A percentile compares a stretch with the other conserved stretches of the same genome.
These are phyloP conservation scores for Scrobipalpa atriplicella DNA, from an alignment of 2,888 invertebrate species.

Conservation along the genomic window DNA sequence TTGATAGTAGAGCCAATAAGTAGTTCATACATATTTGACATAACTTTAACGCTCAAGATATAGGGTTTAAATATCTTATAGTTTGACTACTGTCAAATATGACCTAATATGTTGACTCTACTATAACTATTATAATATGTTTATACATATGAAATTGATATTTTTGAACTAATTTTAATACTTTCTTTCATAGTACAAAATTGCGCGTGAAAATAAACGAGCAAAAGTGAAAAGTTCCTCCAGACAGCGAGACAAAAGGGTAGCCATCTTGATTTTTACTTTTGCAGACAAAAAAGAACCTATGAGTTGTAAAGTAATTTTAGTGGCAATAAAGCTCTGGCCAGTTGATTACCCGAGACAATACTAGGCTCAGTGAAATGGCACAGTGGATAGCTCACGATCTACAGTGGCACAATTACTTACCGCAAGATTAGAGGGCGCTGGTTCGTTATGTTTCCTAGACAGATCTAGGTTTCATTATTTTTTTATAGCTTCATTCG, in stretches of 20 bases:
- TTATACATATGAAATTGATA: no score
- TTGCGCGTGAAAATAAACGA: no score
- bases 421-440: slow-evolving; percentile 15
- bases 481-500: background rate
- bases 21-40: no score
- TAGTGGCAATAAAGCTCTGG: background rate
- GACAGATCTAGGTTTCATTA: background rate
- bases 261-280: background rate
- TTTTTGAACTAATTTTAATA: no score
- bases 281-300: background rate
- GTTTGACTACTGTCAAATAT: no score
- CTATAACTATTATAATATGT: no score
- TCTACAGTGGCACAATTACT: slow-evolving; percentile 14
- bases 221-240: background rate
- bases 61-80: no score
- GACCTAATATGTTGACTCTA: no score
- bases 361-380: slow-evolving; percentile 3
- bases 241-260: background rate
- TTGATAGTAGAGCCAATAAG: no score
- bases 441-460: background rate
- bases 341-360: slow-evolving; percentile 1
- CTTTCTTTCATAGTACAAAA: no score
- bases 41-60: no score
- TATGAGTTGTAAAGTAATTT: slow-evolving; percentile 4
- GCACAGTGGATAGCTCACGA: slow-evolving; percentile 15